A percentile compares a stretch with the other conserved stretches of the same genome.
phyloP scores from a whole-genome alignment of 1,140 invertebrate species.

The Drosophila biarmipes region DNA sequence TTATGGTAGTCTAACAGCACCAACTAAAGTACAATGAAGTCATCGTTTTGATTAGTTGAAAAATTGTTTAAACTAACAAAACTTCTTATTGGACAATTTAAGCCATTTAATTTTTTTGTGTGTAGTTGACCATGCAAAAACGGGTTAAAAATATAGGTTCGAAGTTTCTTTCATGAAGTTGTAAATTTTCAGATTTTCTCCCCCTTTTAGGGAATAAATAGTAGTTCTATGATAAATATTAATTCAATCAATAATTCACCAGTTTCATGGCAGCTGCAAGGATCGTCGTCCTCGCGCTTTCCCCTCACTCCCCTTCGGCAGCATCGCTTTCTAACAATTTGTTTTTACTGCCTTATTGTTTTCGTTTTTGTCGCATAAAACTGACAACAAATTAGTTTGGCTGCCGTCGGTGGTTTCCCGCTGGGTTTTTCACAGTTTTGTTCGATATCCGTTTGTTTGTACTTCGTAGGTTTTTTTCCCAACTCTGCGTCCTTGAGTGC shows the following conservation, averaged over 20 bases:
- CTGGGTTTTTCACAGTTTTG: slow-evolving; percentile 77
- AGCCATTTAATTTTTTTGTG: no score
- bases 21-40: no score
- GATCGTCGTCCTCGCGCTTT: slow-evolving; percentile 16
- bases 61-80: no score
- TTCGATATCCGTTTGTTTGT: slow-evolving; percentile 42
- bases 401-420: slow-evolving; percentile 73
- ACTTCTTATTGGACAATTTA: no score
- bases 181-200: neutral
- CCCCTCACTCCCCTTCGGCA: neutral
- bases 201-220: neutral
- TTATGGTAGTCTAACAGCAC: no score
- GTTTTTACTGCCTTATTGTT: slow-evolving; percentile 66
- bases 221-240: slow-evolving; percentile 10
- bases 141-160: neutral
- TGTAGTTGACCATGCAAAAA: no score
- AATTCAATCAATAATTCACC: slow-evolving; percentile 33
- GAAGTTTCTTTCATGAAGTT: neutral
- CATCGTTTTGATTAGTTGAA: no score
- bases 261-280: slow-evolving; percentile 63
- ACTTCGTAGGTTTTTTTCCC: slow-evolving; percentile 13
- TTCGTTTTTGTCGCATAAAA: slow-evolving; percentile 80
- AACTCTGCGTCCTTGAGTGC: slow-evolving; percentile 63
- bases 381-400: slow-evolving; percentile 81
- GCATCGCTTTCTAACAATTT: slow-evolving; percentile 41